Conservation (phyloP, 2,888 invertebrate species). For the Metallyticus violacea region DNA sequence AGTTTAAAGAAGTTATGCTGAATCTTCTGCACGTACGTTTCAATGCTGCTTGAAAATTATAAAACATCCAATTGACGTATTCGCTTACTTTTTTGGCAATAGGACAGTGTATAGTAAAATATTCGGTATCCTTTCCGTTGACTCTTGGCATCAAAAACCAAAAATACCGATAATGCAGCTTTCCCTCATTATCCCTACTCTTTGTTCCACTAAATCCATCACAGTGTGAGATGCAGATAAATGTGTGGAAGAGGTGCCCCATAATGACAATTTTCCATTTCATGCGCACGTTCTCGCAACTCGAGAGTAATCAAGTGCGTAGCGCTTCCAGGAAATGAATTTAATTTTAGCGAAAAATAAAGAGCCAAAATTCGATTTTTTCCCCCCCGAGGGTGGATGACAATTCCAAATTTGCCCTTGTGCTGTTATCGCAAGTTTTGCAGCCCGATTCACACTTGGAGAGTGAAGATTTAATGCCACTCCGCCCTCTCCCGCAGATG, state of each 20-base stretch:
- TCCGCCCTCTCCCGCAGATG: background rate
- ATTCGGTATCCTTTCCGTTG: too few relatives aligned
- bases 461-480: background rate
- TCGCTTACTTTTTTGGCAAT: too few relatives aligned
- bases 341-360: background rate
- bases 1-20: too few relatives aligned
- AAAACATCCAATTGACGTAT: too few relatives aligned
- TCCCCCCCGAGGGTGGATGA: background rate
- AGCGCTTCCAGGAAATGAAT: background rate
- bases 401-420: background rate
- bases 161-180: background rate
- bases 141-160: background rate
- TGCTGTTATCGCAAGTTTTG: background rate
- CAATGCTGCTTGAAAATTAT: too few relatives aligned
- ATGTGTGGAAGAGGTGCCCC: background rate
- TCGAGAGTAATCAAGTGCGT: background rate
- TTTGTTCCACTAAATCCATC: background rate
- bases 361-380: background rate
- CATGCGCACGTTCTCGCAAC: background rate
- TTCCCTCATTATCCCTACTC: background rate
- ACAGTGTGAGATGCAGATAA: background rate
- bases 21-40: too few relatives aligned
- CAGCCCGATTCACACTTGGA: background rate
- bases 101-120: too few relatives aligned
- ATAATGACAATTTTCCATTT: background rate